Base-by-base conservation (phyloP, 2,797 vertebrate species). In the Dallia pectoralis region DNA sequence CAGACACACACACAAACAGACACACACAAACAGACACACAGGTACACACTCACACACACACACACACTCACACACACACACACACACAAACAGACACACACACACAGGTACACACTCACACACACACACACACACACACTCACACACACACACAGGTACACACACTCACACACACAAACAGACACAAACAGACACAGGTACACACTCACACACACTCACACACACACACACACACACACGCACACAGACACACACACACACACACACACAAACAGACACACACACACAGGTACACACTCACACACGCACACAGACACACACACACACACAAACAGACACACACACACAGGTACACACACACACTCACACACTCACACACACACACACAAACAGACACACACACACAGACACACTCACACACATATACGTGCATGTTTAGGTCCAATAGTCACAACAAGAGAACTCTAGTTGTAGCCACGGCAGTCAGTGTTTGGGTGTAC, bases 91-190 rank as follows among this genome's bases (percentile, higher is more conserved):
- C 40, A 36, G 3, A 36, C n/a, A n/a, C 4, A 15, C 7, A n/a
- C n/a, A 7, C 44, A 59, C 53, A 12, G 9, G 8, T 36, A 36
- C 4, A 15, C 7, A n/a, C n/a, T 2, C 44, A 59, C 53, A 12
- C 40, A 36, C 8, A 36, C n/a, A n/a, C 4, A 15, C 7, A n/a
- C n/a, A 7, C 44, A 59, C 53, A 12, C 40, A 36, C 8, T 3
- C 4, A 15, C 7, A n/a, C n/a, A 7, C 44, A 59, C 53, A 12
- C 40, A 36, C 8, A 99, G 94, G 97, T 98, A 92, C n/a, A n/a
- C 4, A 15, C 7, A n/a, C n/a, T 2, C 44, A 59, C 53, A 12
- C 40, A 36, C 8, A 36, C n/a, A n/a, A n/a, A n/a, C n/a, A n/a
- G n/a, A n/a, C n/a, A n/a, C n/a, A n/a, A n/a, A n/a, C n/a, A n/a